A percentile compares a stretch with the other conserved stretches of the same genome.
Evolutionary conservation across 2,113 vertebrate species (phyloP).

Genomic region (Psilopsiagon aymara): DNA sequence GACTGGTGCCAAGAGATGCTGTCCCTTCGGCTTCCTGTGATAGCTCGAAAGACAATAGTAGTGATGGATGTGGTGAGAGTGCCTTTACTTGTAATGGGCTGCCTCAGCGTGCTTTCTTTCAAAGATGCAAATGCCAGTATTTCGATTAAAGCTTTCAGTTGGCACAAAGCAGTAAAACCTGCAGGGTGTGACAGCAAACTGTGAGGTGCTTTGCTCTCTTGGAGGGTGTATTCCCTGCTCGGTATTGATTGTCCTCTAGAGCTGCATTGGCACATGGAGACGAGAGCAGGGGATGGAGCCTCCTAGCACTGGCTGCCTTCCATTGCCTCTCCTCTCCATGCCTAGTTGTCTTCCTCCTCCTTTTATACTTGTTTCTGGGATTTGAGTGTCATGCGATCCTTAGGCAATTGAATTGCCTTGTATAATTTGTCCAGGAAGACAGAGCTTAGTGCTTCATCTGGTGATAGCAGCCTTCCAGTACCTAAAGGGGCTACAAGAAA

Average conservation of each 20-base stretch:
- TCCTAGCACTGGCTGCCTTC: background rate
- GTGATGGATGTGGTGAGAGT: conserved; percentile 30
- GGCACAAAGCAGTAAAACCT: conserved; percentile 29
- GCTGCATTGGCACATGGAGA: accelerated
- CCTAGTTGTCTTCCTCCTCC: background rate
- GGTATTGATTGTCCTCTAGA: background rate
- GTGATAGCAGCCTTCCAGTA: background rate
- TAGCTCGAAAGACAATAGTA: background rate
- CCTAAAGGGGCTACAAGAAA: background rate
- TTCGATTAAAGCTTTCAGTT: conserved; percentile 61
- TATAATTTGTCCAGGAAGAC: background rate
- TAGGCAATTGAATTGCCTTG: background rate
- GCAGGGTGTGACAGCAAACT: background rate
- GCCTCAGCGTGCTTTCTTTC: conserved; percentile 42
- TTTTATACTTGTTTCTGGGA: background rate
- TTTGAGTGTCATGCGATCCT: background rate
- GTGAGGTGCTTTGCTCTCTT: background rate
- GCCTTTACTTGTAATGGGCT: conserved; percentile 36
- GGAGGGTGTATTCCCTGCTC: background rate
- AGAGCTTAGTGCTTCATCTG: background rate
- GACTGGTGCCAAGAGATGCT: background rate
- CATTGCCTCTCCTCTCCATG: background rate
- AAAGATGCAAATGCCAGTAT: conserved; percentile 37
- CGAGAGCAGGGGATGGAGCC: background rate
- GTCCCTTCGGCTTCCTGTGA: background rate